A percentile compares a stretch with the other conserved stretches of the same genome.
phyloP scores from a whole-genome alignment of 2,113 vertebrate genomes.

The Antidorcas marsupialis region DNA sequence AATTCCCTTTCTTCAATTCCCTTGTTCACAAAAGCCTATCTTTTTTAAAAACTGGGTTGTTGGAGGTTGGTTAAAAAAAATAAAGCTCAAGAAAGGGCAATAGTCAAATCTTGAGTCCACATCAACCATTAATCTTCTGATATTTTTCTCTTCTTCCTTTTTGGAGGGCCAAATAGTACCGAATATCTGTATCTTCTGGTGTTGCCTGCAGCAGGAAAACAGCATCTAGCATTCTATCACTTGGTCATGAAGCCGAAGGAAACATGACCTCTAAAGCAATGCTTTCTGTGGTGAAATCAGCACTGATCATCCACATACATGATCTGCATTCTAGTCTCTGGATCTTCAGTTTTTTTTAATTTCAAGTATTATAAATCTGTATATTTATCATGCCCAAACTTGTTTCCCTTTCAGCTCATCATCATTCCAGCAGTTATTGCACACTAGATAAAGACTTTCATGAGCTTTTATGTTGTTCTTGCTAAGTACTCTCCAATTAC shows the following conservation, averaged over 20 bases:
- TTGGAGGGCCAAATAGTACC: not conserved
- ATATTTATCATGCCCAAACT: not conserved
- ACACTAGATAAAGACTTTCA: not conserved
- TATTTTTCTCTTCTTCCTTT: not conserved
- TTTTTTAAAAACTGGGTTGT: not conserved
- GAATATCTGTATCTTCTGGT: not conserved
- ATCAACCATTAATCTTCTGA: not conserved
- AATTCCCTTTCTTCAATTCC: not conserved
- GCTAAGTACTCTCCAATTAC: constrained; percentile 20
- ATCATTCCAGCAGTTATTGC: not conserved
- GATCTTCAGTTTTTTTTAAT: not conserved
- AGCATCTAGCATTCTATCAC: not conserved
- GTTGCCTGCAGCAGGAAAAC: not conserved
- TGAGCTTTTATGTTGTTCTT: not conserved
- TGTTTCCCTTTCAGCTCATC: not conserved
- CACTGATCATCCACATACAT: not conserved
- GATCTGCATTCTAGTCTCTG: not conserved
- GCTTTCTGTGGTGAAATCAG: not conserved
- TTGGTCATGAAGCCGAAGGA: not conserved
- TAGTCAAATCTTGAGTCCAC: constrained; percentile 6
- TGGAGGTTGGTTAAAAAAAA: not conserved
- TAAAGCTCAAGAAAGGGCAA: not conserved
- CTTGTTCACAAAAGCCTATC: not conserved
- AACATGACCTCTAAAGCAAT: not conserved
- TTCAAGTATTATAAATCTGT: not conserved